These are phyloP conservation scores for Coregonus ussuriensis DNA, from an alignment of 2,797 vertebrate genomes.

Conservation along the genomic window DNA sequence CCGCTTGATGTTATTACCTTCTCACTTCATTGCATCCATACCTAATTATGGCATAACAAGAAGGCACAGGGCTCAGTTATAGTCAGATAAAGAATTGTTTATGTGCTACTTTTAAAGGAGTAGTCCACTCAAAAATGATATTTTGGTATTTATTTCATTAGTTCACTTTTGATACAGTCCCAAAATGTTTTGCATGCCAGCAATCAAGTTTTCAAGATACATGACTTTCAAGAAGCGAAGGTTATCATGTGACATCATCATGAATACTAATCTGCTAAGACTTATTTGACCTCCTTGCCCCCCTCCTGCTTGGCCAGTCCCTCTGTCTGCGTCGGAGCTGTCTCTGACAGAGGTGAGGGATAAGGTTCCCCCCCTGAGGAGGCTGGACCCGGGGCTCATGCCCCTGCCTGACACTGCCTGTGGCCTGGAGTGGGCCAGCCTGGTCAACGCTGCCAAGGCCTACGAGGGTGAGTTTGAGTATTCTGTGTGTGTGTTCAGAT, in stretches of 20 bases:
- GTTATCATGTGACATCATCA: neutral
- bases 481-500: neutral
- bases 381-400: constrained; percentile 87
- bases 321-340: constrained; percentile 86
- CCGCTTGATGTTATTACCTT: neutral
- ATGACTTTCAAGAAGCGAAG: neutral
- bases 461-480: constrained; percentile 84
- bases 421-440: constrained; percentile 91
- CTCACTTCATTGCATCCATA: neutral
- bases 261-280: neutral
- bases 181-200: neutral
- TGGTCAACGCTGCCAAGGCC: constrained; percentile 89
- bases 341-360: constrained; percentile 84
- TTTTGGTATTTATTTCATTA: neutral
- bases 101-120: neutral
- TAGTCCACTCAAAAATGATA: neutral
- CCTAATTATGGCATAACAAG: neutral
- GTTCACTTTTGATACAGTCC: neutral
- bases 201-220: neutral
- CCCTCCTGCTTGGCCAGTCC: constrained; percentile 62
- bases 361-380: constrained; percentile 77
- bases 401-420: constrained; percentile 87
- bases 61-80: neutral
- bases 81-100: neutral
- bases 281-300: neutral